A percentile compares a stretch with the other conserved stretches of the same genome.
Evolutionary conservation across 2,113 vertebrate species (phyloP).

Genomic region (Muscicapa adusta): DNA sequence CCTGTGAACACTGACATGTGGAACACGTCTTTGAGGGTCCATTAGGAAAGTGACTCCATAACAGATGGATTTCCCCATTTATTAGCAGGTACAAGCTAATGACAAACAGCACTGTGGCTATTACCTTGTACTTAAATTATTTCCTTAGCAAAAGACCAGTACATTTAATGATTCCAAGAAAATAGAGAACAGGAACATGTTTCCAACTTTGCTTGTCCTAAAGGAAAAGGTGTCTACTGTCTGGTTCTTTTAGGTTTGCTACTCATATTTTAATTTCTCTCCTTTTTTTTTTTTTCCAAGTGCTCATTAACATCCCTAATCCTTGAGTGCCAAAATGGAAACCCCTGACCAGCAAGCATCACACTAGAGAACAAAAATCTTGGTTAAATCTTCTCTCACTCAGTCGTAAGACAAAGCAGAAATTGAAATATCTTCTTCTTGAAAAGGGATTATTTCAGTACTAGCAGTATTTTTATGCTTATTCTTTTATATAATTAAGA

Average conservation of each 20-base stretch:
- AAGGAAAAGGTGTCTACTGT: background rate
- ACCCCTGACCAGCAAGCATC: background rate
- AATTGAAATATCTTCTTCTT: background rate
- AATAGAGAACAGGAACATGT: background rate
- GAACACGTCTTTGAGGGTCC: conserved; percentile 9
- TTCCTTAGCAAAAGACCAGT: background rate
- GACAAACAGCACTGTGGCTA: background rate
- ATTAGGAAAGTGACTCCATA: background rate
- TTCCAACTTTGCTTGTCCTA: background rate
- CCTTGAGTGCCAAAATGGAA: background rate
- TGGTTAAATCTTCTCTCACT: background rate
- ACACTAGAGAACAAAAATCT: background rate
- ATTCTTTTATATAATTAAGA: background rate
- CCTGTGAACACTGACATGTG: conserved; percentile 12
- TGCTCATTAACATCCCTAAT: background rate
- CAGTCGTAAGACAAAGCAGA: background rate
- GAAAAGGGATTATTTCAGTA: background rate
- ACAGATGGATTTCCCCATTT: conserved; percentile 37
- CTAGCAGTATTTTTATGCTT: background rate
- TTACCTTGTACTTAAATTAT: background rate
- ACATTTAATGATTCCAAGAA: background rate
- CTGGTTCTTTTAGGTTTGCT: background rate
- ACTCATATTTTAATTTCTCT: background rate
- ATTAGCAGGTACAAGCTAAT: conserved; percentile 49
- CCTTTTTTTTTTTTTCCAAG: background rate